phyloP scores from a whole-genome alignment of 2,888 invertebrate genomes.

The Drosophila conformis region DNA sequence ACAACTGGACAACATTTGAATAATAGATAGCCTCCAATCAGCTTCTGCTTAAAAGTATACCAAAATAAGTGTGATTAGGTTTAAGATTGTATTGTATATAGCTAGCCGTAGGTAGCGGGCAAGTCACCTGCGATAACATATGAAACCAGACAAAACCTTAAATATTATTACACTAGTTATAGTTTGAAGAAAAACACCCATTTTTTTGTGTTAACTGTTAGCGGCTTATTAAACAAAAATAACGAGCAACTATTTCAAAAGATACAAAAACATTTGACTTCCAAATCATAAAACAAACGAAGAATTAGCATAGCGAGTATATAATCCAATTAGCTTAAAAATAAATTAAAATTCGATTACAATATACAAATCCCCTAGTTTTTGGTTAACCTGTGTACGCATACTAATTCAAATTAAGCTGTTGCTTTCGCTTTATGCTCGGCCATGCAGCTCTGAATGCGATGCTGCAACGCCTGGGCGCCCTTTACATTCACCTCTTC shows the following conservation, averaged over 20 bases:
- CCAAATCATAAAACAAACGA: slow-evolving; percentile 69
- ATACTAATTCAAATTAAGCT: slow-evolving; percentile 3
- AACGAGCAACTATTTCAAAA: slow-evolving; percentile 29
- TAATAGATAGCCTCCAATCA: slow-evolving; percentile 36
- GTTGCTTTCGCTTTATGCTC: slow-evolving; percentile 60
- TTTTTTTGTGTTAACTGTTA: slow-evolving; percentile 22
- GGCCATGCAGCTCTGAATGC: slow-evolving; percentile 72
- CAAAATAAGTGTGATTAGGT: slow-evolving; percentile 75
- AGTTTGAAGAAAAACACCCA: slow-evolving; percentile 4
- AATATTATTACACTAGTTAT: slow-evolving; percentile 49
- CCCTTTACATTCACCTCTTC: slow-evolving; percentile 81
- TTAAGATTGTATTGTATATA: slow-evolving; percentile 61
- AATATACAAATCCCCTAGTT: slow-evolving; percentile 26
- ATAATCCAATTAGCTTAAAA: slow-evolving; percentile 59
- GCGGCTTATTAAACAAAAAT: slow-evolving; percentile 34
- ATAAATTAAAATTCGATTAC: slow-evolving; percentile 36
- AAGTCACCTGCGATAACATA: slow-evolving; percentile 34
- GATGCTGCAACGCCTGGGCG: slow-evolving; percentile 72
- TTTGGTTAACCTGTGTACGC: neutral
- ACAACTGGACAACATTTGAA: slow-evolving; percentile 84
- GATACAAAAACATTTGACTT: slow-evolving; percentile 57
- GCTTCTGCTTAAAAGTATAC: slow-evolving; percentile 54
- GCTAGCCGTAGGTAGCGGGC: slow-evolving; percentile 34
- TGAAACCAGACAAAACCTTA: slow-evolving; percentile 55
- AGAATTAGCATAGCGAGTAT: slow-evolving; percentile 58